A percentile compares a stretch with the other conserved stretches of the same genome.
Conservation (phyloP, 1,140 invertebrate species). For the Lepidotrigona ventralis region DNA sequence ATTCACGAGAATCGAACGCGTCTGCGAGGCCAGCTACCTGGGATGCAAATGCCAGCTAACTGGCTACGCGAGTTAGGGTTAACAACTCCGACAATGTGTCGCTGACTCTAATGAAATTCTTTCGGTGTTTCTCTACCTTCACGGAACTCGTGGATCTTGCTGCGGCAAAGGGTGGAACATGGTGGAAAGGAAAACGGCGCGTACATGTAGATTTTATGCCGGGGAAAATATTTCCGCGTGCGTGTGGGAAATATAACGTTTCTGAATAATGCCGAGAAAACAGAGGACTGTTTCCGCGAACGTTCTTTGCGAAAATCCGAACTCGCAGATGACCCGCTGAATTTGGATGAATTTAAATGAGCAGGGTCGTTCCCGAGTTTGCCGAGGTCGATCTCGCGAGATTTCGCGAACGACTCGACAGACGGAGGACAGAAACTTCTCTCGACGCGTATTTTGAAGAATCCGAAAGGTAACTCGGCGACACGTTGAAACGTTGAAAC, state of each 20-base stretch:
- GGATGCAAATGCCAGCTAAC: slow-evolving; percentile 67
- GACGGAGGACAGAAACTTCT: too few species aligned
- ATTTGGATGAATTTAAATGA: neutral
- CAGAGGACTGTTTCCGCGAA: too few species aligned
- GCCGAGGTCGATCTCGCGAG: neutral
- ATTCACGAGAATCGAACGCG: slow-evolving; percentile 40
- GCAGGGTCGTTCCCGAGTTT: neutral
- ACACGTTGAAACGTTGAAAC: too few species aligned
- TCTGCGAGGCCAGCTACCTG: slow-evolving; percentile 67
- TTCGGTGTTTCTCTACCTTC: neutral
- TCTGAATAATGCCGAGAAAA: neutral
- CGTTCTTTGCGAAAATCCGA: neutral
- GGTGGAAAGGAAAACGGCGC: neutral
- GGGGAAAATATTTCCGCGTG: neutral
- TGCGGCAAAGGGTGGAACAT: neutral
- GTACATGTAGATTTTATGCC: slow-evolving; percentile 23
- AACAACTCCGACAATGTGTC: slow-evolving; percentile 9
- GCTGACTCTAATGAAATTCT: slow-evolving; percentile 58
- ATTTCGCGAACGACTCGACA: too few species aligned
- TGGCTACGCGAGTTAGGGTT: slow-evolving; percentile 19
- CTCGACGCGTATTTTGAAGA: too few species aligned
- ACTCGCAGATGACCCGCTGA: neutral
- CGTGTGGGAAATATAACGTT: slow-evolving; percentile 19
- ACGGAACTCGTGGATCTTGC: neutral
- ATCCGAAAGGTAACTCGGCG: too few species aligned